Percentiles rank a stretch among this genome's conserved stretches.
Conservation (phyloP, 2,113 vertebrate genomes). For the Tachycineta bicolor region DNA sequence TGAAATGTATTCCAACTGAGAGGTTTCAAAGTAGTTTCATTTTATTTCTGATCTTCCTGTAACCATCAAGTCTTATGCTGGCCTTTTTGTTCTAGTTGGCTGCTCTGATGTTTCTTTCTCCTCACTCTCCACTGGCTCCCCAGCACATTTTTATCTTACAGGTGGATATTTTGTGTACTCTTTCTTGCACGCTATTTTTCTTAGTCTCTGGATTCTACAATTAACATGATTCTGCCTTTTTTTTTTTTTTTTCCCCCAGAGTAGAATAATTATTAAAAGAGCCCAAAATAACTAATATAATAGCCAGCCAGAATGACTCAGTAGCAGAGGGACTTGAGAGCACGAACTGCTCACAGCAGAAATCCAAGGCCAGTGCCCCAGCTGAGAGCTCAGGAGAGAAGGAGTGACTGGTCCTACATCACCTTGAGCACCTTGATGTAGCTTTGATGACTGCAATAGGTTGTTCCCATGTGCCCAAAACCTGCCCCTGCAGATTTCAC, state of each 20-base stretch:
- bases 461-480: not conserved
- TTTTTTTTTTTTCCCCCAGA: not conserved
- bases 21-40: not conserved
- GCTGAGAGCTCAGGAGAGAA: not conserved
- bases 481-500: not conserved
- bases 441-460: not conserved
- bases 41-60: not conserved
- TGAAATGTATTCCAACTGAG: not conserved
- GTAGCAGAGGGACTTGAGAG: not conserved
- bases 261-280: not conserved
- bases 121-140: not conserved
- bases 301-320: not conserved
- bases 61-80: not conserved
- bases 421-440: fast-evolving
- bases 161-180: not conserved
- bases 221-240: not conserved
- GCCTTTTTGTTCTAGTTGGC: not conserved
- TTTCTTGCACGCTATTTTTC: not conserved
- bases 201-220: not conserved
- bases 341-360: not conserved
- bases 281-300: not conserved
- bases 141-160: not conserved
- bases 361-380: not conserved
- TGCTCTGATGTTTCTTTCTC: not conserved
- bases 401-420: not conserved